These are phyloP conservation scores for Synergus umbraculus DNA, from an alignment of 2,888 invertebrate genomes.

Conservation along the genomic window DNA sequence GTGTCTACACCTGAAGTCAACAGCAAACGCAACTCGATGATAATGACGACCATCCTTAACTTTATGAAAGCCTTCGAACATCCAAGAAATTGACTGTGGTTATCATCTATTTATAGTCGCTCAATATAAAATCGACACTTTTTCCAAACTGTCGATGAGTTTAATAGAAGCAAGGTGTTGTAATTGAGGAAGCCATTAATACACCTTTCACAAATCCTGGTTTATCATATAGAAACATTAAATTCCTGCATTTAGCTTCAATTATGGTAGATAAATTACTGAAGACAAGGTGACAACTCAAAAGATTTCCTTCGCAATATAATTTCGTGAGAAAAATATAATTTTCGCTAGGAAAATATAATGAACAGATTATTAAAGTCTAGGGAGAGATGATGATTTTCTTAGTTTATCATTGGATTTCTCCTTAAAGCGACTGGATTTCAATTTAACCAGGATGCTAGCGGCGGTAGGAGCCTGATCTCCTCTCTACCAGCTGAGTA, in stretches of 20 bases:
- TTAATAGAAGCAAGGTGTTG: background rate
- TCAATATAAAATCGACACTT: background rate
- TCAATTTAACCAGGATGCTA: conserved; percentile 20
- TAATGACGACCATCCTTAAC: conserved; percentile 36
- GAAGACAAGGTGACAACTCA: background rate
- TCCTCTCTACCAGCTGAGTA: conserved; percentile 47
- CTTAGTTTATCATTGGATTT: background rate
- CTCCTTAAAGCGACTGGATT: background rate
- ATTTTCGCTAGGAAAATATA: background rate
- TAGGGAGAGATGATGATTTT: background rate
- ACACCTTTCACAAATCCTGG: background rate
- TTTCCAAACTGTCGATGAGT: no score
- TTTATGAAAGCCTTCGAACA: conserved; percentile 12
- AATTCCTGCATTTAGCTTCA: background rate
- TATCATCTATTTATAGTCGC: background rate
- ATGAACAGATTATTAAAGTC: background rate
- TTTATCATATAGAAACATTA: background rate
- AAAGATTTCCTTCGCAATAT: background rate
- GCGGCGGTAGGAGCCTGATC: conserved; percentile 10
- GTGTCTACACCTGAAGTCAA: conserved; percentile 25
- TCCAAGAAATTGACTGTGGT: conserved; percentile 21
- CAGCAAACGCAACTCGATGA: conserved; percentile 28
- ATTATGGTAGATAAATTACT: background rate
- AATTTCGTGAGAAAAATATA: conserved; percentile 1
- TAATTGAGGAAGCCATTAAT: background rate